Percentiles rank a stretch among this genome's conserved stretches.
Conservation (phyloP, 1,140 invertebrate species). For the Rhopalosiphum maidis region DNA sequence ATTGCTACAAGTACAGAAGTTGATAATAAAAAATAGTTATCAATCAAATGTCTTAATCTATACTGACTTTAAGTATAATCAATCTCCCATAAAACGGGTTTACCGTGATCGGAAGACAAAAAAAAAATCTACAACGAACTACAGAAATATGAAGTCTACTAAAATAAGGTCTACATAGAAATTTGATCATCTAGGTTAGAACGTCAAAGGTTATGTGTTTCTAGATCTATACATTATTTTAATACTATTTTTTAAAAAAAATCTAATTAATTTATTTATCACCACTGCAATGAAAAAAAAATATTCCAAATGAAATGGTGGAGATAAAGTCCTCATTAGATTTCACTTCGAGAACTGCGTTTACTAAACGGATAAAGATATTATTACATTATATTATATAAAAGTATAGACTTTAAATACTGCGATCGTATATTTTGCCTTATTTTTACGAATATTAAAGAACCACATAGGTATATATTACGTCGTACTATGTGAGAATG, state of each 20-base stretch:
- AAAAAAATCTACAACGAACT: background rate
- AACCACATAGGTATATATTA: background rate
- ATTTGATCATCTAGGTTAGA: background rate
- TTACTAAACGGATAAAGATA: background rate
- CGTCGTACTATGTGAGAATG: background rate
- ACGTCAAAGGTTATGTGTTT: background rate
- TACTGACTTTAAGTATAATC: background rate
- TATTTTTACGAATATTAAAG: background rate
- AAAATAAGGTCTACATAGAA: background rate
- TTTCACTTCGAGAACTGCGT: background rate
- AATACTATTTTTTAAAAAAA: background rate
- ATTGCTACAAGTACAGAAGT: background rate
- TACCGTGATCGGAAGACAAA: background rate
- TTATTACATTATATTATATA: background rate
- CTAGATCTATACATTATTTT: background rate
- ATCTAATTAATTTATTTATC: background rate
- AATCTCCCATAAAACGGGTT: background rate
- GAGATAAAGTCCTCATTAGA: background rate
- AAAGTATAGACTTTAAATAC: background rate
- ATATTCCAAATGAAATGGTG: background rate
- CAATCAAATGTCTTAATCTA: background rate
- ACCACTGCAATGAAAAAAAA: background rate
- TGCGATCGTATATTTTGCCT: background rate
- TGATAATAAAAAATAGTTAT: background rate
- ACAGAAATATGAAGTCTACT: slow-evolving; percentile 3